A percentile compares a stretch with the other conserved stretches of the same genome.
phyloP scores from a whole-genome alignment of 2,888 invertebrate genomes.

The Tenthredo livida region DNA sequence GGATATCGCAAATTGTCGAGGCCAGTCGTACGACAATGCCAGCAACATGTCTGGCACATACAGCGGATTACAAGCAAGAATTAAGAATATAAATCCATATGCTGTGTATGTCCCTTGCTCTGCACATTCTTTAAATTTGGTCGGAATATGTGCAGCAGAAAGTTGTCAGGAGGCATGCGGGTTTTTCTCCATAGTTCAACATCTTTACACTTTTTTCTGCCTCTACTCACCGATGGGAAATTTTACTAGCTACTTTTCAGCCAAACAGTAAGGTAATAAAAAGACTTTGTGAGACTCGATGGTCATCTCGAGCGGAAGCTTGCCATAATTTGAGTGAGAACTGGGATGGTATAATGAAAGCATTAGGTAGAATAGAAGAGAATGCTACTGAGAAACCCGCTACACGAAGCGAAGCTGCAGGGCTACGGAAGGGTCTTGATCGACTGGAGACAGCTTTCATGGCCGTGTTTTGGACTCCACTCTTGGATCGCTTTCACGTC shows the following conservation, averaged over 20 bases:
- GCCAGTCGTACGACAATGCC: slow-evolving; percentile 56
- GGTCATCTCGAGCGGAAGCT: background rate
- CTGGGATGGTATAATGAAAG: background rate
- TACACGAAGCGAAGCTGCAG: slow-evolving; percentile 46
- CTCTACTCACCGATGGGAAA: background rate
- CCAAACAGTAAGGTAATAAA: background rate
- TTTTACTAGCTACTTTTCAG: background rate
- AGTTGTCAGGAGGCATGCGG: background rate
- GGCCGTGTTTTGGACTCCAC: slow-evolving; percentile 54
- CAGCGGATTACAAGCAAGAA: slow-evolving; percentile 56
- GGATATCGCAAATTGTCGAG: slow-evolving; percentile 46
- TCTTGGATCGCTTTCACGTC: slow-evolving; percentile 22
- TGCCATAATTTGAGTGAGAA: slow-evolving; percentile 4
- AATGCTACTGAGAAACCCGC: background rate
- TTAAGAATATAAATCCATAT: slow-evolving; percentile 43
- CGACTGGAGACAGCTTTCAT: slow-evolving; percentile 57
- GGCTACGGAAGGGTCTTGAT: slow-evolving; percentile 54
- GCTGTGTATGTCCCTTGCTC: background rate
- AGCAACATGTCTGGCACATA: slow-evolving; percentile 57
- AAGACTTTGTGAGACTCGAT: background rate
- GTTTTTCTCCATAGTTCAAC: background rate
- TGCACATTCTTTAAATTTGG: slow-evolving; percentile 4
- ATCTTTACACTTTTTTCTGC: background rate
- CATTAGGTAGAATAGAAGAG: background rate
- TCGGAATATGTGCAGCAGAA: background rate